These are phyloP conservation scores for Arremon brunneinucha DNA, from an alignment of 2,797 vertebrate genomes.

Conservation along the genomic window DNA sequence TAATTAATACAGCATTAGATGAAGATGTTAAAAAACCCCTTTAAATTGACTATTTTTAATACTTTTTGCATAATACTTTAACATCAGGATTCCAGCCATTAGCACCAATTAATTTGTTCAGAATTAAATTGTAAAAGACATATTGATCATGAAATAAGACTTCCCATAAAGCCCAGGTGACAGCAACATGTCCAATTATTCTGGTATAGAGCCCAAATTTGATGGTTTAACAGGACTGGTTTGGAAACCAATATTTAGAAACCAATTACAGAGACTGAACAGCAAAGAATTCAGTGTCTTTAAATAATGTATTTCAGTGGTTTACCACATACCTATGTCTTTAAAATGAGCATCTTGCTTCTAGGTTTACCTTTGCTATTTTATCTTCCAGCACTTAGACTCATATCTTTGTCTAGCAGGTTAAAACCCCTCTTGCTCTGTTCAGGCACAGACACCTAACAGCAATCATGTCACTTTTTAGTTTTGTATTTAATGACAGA, in stretches of 20 bases:
- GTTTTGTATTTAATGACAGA: not conserved
- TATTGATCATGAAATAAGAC: not conserved
- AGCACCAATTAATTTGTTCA: conserved; percentile 46
- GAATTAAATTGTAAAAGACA: conserved; percentile 10
- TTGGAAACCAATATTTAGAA: not conserved
- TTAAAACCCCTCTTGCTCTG: not conserved
- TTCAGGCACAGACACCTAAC: not conserved
- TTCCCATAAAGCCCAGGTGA: not conserved
- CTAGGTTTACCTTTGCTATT: not conserved
- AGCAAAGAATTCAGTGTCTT: not conserved
- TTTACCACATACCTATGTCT: not conserved
- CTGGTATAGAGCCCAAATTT: not conserved
- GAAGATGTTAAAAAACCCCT: conserved; percentile 10
- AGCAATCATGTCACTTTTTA: not conserved
- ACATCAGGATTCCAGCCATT: conserved; percentile 20
- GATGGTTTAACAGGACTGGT: not conserved
- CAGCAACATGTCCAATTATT: not conserved
- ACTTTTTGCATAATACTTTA: not conserved
- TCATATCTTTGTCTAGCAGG: not conserved
- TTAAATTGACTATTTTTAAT: not conserved
- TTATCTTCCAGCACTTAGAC: not conserved
- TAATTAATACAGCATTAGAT: conserved; percentile 31
- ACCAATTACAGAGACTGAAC: not conserved
- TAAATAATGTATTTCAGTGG: not conserved
- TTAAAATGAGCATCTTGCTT: not conserved